Evolutionary conservation across 2,888 invertebrate species (phyloP), one percentile per base, ranked within the genome.

Genomic region (Imbricaverruca yamaguchii): DNA sequence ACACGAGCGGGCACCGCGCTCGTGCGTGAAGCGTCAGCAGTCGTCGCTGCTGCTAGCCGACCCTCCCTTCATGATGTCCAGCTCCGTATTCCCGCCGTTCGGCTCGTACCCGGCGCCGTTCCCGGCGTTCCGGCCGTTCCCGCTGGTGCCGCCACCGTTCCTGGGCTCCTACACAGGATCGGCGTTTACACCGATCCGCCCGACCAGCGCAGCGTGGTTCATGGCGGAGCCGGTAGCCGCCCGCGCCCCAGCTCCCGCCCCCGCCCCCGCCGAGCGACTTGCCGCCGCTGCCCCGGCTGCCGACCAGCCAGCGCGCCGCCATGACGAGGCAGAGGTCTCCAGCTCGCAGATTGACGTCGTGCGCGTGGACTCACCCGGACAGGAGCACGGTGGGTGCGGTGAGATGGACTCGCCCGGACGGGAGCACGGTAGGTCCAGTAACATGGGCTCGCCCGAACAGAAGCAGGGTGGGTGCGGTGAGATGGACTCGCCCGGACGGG

Each of bases 1-100:
- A 86, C 95, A 96, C 87, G 96, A 96, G 88, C 89, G 96, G 83
- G 94, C 95, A 15, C 94, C 95, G 0, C 90, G 95, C 78, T 82
- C 83, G n/a, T 82, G 82, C 81, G 82, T 83, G 82, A 83, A 83
- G 82, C 81, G 83, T 1, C 55, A 53, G 21, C 74, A 23, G 55
- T 9, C 74, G 21, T 23, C 74, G 21, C 74, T 74, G 10, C 53
- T 74, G 10, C 61, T 80, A 81, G 69, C 81, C 83, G 6, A 82
- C 82, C 18, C 80, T 83, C 55, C 74, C 9, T 55, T 74, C 9
- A 9, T 74, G 7, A 59, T 83, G 82, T 80, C 83, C 83, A 9
- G 81, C 81, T 8, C 82, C 82, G 13, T 82, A 82, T 57, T 82
- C 83, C n/a, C 83, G 82, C 25, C 81, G 82, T 67, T 82, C 83